Evolutionary conservation across 2,113 vertebrate species (phyloP).

Genomic region (Xenus cinereus): DNA sequence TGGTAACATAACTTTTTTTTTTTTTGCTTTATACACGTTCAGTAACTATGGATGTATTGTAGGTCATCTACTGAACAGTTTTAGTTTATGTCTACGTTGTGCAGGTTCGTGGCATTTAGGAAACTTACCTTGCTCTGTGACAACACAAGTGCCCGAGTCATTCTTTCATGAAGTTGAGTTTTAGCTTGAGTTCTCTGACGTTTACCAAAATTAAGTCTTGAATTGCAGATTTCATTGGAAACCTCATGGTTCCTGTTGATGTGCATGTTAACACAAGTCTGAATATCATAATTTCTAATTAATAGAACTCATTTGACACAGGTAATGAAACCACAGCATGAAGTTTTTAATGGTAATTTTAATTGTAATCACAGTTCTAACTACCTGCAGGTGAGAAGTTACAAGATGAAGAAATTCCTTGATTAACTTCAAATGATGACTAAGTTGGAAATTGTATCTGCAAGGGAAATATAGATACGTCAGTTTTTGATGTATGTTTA

Average conservation of each 20-base stretch:
- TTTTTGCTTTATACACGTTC: neutral
- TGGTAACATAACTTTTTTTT: neutral
- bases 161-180: neutral
- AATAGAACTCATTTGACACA: conserved; percentile 34
- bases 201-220: neutral
- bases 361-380: conserved; percentile 55
- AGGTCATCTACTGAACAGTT: neutral
- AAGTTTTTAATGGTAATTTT: conserved; percentile 42
- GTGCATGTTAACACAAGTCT: neutral
- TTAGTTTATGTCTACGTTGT: neutral
- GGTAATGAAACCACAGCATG: conserved; percentile 49
- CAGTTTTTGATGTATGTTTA: neutral
- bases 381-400: conserved; percentile 30
- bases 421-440: conserved; percentile 30
- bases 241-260: neutral
- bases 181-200: neutral
- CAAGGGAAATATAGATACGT: neutral
- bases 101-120: neutral
- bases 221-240: conserved; percentile 12
- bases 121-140: neutral
- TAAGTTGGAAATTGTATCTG: conserved; percentile 20
- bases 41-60: neutral
- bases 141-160: neutral
- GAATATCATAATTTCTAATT: conserved; percentile 36
- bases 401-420: conserved; percentile 45